These are phyloP conservation scores for Acanthacorydalis orientalis DNA, from an alignment of 2,888 invertebrate species.

Conservation along the genomic window DNA sequence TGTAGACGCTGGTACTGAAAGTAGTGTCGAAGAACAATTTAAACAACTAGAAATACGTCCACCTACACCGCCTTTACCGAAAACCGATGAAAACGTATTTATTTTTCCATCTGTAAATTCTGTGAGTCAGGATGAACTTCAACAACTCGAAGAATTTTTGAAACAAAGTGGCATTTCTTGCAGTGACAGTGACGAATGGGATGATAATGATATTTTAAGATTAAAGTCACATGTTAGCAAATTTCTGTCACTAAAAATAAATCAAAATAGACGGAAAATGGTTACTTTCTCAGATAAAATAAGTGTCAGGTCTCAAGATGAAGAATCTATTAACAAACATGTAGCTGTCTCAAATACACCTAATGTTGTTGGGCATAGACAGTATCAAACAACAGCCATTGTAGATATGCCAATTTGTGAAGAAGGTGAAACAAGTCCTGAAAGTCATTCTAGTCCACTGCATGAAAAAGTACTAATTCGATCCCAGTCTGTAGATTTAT, in stretches of 20 bases:
- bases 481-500: conserved; percentile 32
- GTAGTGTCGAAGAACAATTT: conserved; percentile 39
- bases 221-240: conserved; percentile 53
- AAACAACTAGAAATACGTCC: conserved; percentile 32
- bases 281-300: conserved; percentile 60
- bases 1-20: conserved; percentile 33
- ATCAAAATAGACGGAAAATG: conserved; percentile 55
- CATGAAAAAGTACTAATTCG: conserved; percentile 20
- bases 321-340: conserved; percentile 20
- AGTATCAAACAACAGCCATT: conserved; percentile 38
- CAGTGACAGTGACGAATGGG: conserved; percentile 47
- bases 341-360: conserved; percentile 39
- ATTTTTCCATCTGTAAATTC: conserved; percentile 14
- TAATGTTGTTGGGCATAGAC: conserved; percentile 47
- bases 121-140: conserved; percentile 37
- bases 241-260: conserved; percentile 51
- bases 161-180: conserved; percentile 53
- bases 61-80: conserved; percentile 34
- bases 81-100: conserved; percentile 20
- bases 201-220: conserved; percentile 51
- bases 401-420: conserved; percentile 47
- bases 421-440: conserved; percentile 42
- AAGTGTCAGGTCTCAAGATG: conserved; percentile 33
- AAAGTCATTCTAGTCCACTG: conserved; percentile 36
- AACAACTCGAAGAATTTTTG: conserved; percentile 52